These are phyloP conservation scores for Drosophila sturtevanti DNA, from an alignment of 1,140 invertebrate species.

Conservation along the genomic window DNA sequence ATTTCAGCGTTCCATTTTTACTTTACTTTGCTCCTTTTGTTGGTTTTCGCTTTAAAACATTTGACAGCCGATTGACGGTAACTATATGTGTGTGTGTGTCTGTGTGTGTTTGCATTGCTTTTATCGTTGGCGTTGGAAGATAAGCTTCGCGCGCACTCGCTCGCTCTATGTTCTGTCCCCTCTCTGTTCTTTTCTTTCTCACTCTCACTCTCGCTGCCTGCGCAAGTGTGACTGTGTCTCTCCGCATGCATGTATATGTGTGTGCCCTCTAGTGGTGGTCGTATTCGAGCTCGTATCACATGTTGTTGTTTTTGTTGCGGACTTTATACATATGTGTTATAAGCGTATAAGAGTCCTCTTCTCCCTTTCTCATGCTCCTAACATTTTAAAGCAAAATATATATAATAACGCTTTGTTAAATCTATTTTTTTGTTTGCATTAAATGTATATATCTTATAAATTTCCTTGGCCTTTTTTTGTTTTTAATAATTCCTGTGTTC, in stretches of 20 bases:
- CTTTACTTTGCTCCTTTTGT: slow-evolving; percentile 37
- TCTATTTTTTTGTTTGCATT: no score
- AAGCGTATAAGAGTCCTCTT: neutral
- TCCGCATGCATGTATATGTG: slow-evolving; percentile 11
- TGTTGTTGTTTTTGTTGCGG: slow-evolving; percentile 36
- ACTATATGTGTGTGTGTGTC: neutral
- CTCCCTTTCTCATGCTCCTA: neutral
- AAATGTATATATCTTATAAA: neutral
- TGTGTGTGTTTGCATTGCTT: slow-evolving; percentile 70
- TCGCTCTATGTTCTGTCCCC: slow-evolving; percentile 31
- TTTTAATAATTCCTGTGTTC: neutral
- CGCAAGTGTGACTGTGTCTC: slow-evolving; percentile 24
- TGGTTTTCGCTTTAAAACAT: slow-evolving; percentile 44
- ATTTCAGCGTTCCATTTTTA: slow-evolving; percentile 22
- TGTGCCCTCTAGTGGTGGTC: slow-evolving; percentile 58
- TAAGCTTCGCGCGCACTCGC: slow-evolving; percentile 53
- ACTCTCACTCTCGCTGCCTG: slow-evolving; percentile 22
- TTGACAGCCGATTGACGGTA: slow-evolving; percentile 40
- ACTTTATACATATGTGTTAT: slow-evolving; percentile 31
- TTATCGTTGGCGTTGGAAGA: slow-evolving; percentile 70
- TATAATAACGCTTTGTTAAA: neutral
- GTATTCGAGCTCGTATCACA: slow-evolving; percentile 67
- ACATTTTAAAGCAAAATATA: neutral
- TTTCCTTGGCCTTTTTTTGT: neutral
- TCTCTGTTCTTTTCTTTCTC: slow-evolving; percentile 20